Percentiles rank a stretch among this genome's conserved stretches.
Evolutionary conservation across 2,797 vertebrate species (phyloP).

Genomic region (Myoxocephalus aenaeus): DNA sequence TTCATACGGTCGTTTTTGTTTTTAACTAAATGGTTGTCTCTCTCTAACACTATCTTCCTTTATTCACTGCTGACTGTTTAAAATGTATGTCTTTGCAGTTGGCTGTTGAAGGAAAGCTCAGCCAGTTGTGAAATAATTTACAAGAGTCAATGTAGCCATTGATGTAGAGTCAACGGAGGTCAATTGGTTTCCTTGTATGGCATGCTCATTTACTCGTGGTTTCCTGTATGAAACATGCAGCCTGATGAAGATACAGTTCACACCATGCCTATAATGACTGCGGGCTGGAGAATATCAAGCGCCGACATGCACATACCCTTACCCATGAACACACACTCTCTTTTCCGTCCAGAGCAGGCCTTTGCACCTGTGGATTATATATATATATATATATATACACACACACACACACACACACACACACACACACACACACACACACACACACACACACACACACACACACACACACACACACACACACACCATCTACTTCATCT

Average conservation of each 20-base stretch:
- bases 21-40: constrained; percentile 2
- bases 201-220: constrained; percentile 60
- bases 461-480: constrained; percentile 6
- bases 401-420: constrained; percentile 35
- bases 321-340: constrained; percentile 53
- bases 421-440: constrained; percentile 26
- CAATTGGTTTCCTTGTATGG: constrained; percentile 66
- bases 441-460: constrained; percentile 7
- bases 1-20: background rate
- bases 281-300: constrained; percentile 34
- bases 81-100: constrained; percentile 54
- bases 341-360: constrained; percentile 70
- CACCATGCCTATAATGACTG: constrained; percentile 35
- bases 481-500: constrained; percentile 48
- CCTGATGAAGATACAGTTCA: constrained; percentile 54
- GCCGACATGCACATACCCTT: background rate
- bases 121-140: constrained; percentile 66
- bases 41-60: constrained; percentile 15
- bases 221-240: constrained; percentile 57
- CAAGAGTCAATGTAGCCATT: constrained; percentile 58
- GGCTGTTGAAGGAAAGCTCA: constrained; percentile 39
- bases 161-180: constrained; percentile 65
- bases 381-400: constrained; percentile 27
- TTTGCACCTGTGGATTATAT: constrained; percentile 83
- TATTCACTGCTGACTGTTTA: constrained; percentile 37